Evolutionary conservation across 2,113 vertebrate genomes (phyloP), one percentile per base, ranked within the genome.

Genomic region (Xenotilapia caudafasciata): DNA sequence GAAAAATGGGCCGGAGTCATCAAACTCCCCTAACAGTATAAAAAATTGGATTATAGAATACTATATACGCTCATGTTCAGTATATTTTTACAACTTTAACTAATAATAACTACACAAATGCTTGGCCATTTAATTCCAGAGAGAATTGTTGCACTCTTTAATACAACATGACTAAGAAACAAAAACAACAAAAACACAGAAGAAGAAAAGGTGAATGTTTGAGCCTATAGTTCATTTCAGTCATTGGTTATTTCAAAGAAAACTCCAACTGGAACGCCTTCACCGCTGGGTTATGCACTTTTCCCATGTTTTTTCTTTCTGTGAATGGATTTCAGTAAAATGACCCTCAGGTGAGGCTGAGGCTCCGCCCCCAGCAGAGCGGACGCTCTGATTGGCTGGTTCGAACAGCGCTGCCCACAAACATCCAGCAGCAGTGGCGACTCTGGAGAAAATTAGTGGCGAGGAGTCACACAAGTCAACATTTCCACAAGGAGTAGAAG

Each of bases 391-490:
- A 94, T 96, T 95, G 95, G 95, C 85, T 77, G 89, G 68, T 96
- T 96, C 93, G 94, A 96, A 96, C 90, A 90, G 82, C 90, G 92
- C 91, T 83, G 56, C 77, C 85, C 79, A 90, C 58, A 81, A 89
- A 88, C 79, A 83, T 51, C 54, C 54, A 53, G 47, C 89, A 51
- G 85, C 54, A n/a, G 53, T 33, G 10, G 81, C 42, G 26, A 83
- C 21, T 7, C 17, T 13, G 60, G 82, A 86, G 87, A 88, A 73
- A 70, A 51, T 75, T 84, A 89, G 45, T 42, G 58, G 6, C 10
- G 26, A 81, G n/a, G 1, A 58, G 3, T 35, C 28, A 62, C 0
- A 60, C 28, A 68, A 12, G 19, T 13, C 8, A 73, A 68, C 21
- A 40, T 62, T 89, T 77, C 73, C 81, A 31, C 19, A 14, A 68